These are phyloP conservation scores for Acromyrmex heyeri DNA, from an alignment of 1,140 invertebrate species.

Conservation along the genomic window DNA sequence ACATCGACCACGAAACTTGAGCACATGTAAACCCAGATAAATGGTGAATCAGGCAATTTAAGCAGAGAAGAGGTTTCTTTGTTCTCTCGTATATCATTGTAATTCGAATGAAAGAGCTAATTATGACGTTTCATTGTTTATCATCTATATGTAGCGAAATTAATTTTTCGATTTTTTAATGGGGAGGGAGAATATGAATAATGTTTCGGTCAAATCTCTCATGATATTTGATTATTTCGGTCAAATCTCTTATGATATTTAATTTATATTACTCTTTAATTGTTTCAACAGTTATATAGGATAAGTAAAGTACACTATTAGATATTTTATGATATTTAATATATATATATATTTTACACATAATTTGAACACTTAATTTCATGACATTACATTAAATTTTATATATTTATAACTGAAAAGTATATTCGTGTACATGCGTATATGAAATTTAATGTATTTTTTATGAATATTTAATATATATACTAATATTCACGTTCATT, in stretches of 20 bases:
- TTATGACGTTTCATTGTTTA: constrained; percentile 32
- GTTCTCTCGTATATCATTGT: constrained; percentile 29
- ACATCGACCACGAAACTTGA: constrained; percentile 47
- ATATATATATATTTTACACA: too few species aligned
- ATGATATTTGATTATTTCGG: background rate
- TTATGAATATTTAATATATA: too few species aligned
- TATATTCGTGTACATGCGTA: too few species aligned
- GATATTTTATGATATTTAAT: too few species aligned
- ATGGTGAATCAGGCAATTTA: constrained; percentile 14
- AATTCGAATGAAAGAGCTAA: constrained; percentile 25
- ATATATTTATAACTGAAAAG: too few species aligned
- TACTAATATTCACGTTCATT: too few species aligned
- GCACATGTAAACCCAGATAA: constrained; percentile 33
- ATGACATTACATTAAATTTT: too few species aligned
- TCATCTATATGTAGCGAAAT: background rate
- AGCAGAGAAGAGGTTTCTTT: constrained; percentile 29
- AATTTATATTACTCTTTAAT: constrained; percentile 5
- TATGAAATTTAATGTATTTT: too few species aligned
- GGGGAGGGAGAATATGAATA: background rate
- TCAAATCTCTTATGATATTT: background rate
- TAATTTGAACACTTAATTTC: too few species aligned
- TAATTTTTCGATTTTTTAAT: constrained; percentile 8
- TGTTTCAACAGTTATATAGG: background rate
- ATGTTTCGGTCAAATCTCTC: background rate
- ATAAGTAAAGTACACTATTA: background rate